These are phyloP conservation scores for Gisinianus flammeolus DNA, from an alignment of 2,888 invertebrate species.

Conservation along the genomic window DNA sequence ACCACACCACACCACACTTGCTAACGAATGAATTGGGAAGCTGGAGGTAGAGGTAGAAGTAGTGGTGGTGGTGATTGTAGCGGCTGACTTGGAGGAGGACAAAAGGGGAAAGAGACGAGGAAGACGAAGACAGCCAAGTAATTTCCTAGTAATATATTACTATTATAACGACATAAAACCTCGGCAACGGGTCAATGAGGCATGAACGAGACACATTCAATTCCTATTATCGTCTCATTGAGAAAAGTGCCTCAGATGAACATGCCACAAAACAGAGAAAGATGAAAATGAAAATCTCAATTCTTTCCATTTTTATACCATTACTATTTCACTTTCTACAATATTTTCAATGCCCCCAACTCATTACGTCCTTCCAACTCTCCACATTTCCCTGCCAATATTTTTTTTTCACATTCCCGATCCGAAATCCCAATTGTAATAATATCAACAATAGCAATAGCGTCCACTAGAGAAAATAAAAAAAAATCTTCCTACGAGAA, in stretches of 20 bases:
- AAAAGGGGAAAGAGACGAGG: background rate
- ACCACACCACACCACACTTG: background rate
- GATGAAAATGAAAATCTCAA: background rate
- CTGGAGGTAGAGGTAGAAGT: background rate
- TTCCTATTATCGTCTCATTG: slow-evolving; percentile 18
- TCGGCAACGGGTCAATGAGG: slow-evolving; percentile 12
- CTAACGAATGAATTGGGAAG: background rate
- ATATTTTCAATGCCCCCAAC: background rate
- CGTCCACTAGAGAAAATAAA: no score
- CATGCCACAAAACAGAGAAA: background rate
- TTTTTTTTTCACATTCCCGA: no score
- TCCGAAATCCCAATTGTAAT: no score
- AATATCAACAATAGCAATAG: no score
- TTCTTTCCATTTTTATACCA: no score
- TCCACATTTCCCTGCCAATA: background rate
- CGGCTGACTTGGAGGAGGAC: background rate
- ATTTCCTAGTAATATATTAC: slow-evolving; percentile 21
- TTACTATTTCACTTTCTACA: background rate
- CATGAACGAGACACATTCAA: slow-evolving; percentile 25
- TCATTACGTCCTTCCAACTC: background rate
- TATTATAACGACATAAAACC: background rate
- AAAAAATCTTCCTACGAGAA: no score
- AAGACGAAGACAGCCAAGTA: slow-evolving; percentile 1
- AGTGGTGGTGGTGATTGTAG: no score
- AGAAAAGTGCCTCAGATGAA: slow-evolving; percentile 1